Conservation (phyloP, 2,797 vertebrate species). For the Gephyroberyx darwinii region DNA sequence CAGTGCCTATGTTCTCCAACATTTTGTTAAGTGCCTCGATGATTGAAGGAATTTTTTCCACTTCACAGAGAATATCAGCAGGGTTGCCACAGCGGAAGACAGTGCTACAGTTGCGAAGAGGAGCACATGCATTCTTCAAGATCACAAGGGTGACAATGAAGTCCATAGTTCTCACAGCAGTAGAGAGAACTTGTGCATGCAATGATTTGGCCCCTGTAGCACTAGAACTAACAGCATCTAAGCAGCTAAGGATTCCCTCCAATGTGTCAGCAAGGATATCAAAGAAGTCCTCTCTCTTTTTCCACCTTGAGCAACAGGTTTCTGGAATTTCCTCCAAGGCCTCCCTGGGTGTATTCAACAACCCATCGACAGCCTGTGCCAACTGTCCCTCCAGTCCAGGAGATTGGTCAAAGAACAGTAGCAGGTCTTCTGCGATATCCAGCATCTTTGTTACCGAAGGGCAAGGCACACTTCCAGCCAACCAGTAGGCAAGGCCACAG, state of each 20-base stretch:
- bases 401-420: conserved; percentile 88
- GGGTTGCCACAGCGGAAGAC: conserved; percentile 96
- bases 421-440: conserved; percentile 89
- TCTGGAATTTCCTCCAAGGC: conserved; percentile 83
- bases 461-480: conserved; percentile 89
- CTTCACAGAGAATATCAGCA: conserved; percentile 93
- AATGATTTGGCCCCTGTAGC: conserved; percentile 78
- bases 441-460: conserved; percentile 86
- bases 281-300: conserved; percentile 92
- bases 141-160: conserved; percentile 92
- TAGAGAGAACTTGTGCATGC: conserved; percentile 87
- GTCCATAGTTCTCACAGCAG: conserved; percentile 88
- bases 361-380: conserved; percentile 86
- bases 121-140: conserved; percentile 90
- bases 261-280: conserved; percentile 92
- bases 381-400: conserved; percentile 86
- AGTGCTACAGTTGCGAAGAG: conserved; percentile 94
- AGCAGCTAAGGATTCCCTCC: conserved; percentile 89
- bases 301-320: conserved; percentile 91
- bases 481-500: conserved; percentile 93
- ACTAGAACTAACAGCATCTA: conserved; percentile 87
- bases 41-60: conserved; percentile 90
- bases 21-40: conserved; percentile 90
- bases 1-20: conserved; percentile 88
- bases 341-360: conserved; percentile 83